Base-by-base conservation (phyloP, 2,888 invertebrate genomes). In the Calameuta idolon region DNA sequence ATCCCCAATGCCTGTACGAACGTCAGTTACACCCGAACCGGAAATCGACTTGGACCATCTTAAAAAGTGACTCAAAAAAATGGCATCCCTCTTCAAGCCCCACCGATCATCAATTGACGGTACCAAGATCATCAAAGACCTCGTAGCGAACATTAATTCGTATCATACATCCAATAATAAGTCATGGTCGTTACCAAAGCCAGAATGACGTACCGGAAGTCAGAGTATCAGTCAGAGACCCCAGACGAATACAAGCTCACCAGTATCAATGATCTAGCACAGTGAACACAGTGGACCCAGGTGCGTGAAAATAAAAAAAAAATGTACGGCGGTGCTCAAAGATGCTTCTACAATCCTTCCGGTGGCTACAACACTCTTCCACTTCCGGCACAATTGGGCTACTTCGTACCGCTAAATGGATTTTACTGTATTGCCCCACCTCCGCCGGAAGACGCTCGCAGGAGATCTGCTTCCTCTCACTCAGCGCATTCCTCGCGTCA, bases 381-480 rank as follows among this genome's bases (percentile, higher is more conserved):
- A 3, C 80, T 87, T 80, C 82, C 87, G 31, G 87, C 87, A 9
- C 88, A 88, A 82, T 81, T 88, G 76, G 88, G 88, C 40, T 89
- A 89, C 75, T 89, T 88, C 76, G 84, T 88, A 73, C 86, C 88
- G 78, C 83, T 89, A 69, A 85, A 86, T 35, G 86, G 83, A n/a
- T 74, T 88, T 71, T 86, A 85, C 74, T 83, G 84, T 76, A 78
- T 84, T 55, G 84, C 81, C 34, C 80, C 83, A 30, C 81, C 84
- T 31, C 80, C 84, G 35, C 83, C 81, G 75, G 31, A 71, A 71
- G 79, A 82, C 73, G 81, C 77, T 74, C 83, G 82, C 33, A 79
- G 84, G 79, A 82, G 83, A 40, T 79, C 77, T 34, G 55, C 81
- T 71, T 82, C 85, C 69, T 83, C 81, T 40, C 82, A 83, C 75